A percentile compares a stretch with the other conserved stretches of the same genome.
Evolutionary conservation across 1,140 invertebrate species (phyloP).

Genomic region (Rhopalosiphum padi): DNA sequence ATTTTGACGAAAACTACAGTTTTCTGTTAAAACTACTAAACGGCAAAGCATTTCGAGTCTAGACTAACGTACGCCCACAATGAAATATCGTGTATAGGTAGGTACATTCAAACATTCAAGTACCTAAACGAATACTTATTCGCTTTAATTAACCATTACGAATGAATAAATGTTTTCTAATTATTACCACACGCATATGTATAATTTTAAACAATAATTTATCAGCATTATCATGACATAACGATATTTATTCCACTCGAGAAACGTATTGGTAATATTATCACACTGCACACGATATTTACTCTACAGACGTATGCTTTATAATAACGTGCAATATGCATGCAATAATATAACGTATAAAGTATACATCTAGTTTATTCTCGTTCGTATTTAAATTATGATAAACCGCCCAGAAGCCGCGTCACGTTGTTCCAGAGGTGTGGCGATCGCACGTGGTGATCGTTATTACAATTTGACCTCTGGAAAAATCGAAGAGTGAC

Average conservation of each 20-base stretch:
- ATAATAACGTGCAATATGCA: background rate
- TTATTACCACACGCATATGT: background rate
- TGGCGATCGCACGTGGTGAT: background rate
- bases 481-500: background rate
- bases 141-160: background rate
- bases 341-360: background rate
- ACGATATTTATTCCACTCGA: background rate
- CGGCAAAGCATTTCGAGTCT: background rate
- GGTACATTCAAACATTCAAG: background rate
- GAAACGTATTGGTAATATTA: background rate
- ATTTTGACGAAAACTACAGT: background rate
- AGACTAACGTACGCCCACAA: background rate
- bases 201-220: background rate
- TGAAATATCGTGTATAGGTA: background rate
- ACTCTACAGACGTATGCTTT: too few species aligned
- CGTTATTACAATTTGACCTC: background rate
- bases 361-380: background rate
- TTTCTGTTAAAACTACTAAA: slow-evolving; percentile 4
- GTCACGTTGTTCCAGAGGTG: background rate
- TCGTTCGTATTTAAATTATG: background rate
- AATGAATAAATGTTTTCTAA: background rate
- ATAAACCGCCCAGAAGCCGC: background rate
- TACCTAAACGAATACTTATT: background rate
- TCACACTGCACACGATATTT: background rate
- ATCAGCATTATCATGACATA: background rate